phyloP scores from a whole-genome alignment of 1,140 invertebrate genomes.

The Drosophila cardini region DNA sequence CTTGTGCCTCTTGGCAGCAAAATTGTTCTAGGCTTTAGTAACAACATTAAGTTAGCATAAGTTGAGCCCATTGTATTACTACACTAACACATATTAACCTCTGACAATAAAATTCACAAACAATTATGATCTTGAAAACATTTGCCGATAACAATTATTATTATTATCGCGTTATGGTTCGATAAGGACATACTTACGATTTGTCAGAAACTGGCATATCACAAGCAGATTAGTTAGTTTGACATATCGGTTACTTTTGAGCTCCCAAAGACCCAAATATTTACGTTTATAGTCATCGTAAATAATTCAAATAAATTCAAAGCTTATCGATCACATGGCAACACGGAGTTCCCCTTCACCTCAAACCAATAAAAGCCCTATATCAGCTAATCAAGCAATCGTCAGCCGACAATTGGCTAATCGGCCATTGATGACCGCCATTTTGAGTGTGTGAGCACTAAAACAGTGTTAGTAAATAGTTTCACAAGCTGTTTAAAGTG shows the following conservation, averaged over 20 bases:
- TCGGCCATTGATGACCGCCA: constrained; percentile 33
- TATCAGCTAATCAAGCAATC: not conserved
- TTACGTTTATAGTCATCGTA: constrained; percentile 27
- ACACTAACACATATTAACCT: not conserved
- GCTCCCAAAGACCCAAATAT: not conserved
- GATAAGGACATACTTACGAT: constrained; percentile 17
- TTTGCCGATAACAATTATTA: not conserved
- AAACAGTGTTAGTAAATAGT: constrained; percentile 3
- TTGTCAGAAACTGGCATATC: constrained; percentile 8
- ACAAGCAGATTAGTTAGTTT: not conserved
- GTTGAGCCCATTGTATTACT: constrained; percentile 9
- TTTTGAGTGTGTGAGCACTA: constrained; percentile 10
- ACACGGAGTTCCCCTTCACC: constrained; percentile 5
- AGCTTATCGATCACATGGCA: constrained; percentile 36
- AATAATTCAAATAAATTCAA: constrained; percentile 25
- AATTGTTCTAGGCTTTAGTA: constrained; percentile 56
- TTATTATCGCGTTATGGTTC: constrained; percentile 5
- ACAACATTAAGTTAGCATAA: constrained; percentile 33
- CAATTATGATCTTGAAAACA: constrained; percentile 6
- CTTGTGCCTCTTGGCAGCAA: constrained; percentile 51
- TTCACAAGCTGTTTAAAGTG: constrained; percentile 1
- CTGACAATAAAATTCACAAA: constrained; percentile 29
- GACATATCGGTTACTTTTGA: constrained; percentile 22
- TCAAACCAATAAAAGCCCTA: constrained; percentile 3
- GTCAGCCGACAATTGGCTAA: constrained; percentile 20